A percentile compares a stretch with the other conserved stretches of the same genome.
These are phyloP conservation scores for Rhynchonycteris naso DNA, from an alignment of 2,797 vertebrate genomes.

Conservation along the genomic window DNA sequence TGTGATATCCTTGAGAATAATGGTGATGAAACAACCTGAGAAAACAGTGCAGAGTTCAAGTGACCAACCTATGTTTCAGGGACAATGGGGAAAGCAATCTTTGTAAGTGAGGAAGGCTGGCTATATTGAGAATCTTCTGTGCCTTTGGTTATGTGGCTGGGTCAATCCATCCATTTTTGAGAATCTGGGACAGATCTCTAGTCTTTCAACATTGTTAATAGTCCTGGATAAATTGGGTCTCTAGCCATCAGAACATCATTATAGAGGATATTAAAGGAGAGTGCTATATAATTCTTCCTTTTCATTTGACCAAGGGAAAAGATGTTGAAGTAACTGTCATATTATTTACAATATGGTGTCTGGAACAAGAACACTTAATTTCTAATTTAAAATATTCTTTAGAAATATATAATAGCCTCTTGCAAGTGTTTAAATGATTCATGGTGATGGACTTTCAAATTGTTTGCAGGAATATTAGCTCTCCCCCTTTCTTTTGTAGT, in stretches of 20 bases:
- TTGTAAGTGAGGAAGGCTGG: background rate
- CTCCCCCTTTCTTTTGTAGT: background rate
- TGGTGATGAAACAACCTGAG: background rate
- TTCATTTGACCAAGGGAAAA: slow-evolving; percentile 26
- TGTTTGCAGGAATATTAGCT: slow-evolving; percentile 69
- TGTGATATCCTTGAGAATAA: background rate
- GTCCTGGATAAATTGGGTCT: background rate
- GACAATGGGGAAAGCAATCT: background rate
- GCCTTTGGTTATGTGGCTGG: background rate
- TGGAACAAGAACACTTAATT: slow-evolving; percentile 58
- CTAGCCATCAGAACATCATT: background rate
- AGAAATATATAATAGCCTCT: slow-evolving; percentile 43
- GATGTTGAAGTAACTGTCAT: slow-evolving; percentile 20
- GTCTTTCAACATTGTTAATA: background rate
- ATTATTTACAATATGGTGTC: slow-evolving; percentile 16
- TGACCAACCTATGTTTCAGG: background rate
- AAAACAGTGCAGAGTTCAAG: background rate
- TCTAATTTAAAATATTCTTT: slow-evolving; percentile 71
- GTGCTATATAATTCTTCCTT: background rate
- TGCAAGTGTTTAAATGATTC: slow-evolving; percentile 74
- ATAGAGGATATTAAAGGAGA: background rate
- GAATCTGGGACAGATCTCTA: background rate
- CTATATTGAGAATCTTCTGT: background rate
- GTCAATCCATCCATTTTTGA: background rate
- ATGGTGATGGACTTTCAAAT: slow-evolving; percentile 67